Conservation (phyloP, 2,888 invertebrate species). For the Willowsia nigromaculata region DNA sequence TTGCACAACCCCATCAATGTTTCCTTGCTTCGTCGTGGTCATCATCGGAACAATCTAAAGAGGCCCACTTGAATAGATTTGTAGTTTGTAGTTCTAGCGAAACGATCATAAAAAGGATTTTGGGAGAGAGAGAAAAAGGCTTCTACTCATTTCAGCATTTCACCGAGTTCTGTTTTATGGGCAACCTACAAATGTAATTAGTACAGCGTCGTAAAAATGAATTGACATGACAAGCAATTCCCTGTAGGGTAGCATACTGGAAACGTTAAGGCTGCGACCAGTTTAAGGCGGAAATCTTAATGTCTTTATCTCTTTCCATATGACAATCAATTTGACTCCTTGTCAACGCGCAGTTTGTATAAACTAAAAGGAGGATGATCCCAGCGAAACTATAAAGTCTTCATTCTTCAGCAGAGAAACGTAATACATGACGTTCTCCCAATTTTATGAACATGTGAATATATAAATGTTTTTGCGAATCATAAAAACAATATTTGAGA, state of each 20-base stretch:
- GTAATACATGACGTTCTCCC: too few relatives aligned
- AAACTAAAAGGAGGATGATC: background rate
- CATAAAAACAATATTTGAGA: too few relatives aligned
- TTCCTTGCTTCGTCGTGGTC: background rate
- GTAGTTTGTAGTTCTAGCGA: background rate
- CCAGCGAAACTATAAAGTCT: too few relatives aligned
- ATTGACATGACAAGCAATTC: background rate
- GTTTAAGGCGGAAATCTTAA: constrained; percentile 15
- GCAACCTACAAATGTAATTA: background rate
- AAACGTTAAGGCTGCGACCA: background rate
- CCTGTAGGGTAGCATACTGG: background rate
- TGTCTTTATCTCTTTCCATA: background rate
- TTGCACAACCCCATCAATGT: background rate
- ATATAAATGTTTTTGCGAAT: too few relatives aligned
- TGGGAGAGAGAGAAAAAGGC: background rate
- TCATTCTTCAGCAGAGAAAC: too few relatives aligned
- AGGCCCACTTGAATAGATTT: background rate
- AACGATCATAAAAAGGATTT: too few relatives aligned
- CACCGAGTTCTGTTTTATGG: background rate
- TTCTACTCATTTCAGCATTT: background rate
- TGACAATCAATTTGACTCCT: background rate
- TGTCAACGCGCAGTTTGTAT: background rate
- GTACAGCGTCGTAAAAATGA: background rate
- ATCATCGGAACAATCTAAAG: background rate
- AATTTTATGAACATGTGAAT: too few relatives aligned